Evolutionary conservation across 2,888 invertebrate genomes (phyloP).

Genomic region (Patella depressa): DNA sequence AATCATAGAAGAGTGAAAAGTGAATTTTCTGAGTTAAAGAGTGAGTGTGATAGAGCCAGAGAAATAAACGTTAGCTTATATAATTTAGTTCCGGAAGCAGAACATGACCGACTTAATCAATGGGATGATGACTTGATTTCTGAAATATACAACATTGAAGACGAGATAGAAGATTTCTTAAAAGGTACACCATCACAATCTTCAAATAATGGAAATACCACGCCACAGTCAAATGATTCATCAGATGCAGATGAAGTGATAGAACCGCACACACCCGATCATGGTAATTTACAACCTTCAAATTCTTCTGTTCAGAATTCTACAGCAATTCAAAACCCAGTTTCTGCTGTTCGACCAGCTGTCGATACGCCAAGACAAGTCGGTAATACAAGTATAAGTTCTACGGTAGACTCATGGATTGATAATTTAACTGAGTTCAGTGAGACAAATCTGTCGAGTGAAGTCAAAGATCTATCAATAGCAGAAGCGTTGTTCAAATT

Average conservation of each 20-base stretch:
- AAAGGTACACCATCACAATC: not conserved
- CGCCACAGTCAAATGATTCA: not conserved
- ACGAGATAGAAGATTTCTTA: not conserved
- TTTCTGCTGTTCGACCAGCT: not conserved
- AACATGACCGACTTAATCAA: conserved; percentile 3
- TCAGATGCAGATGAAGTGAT: not conserved
- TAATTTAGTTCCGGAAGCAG: not conserved
- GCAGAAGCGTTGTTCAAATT: conserved; percentile 16
- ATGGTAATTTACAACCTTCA: not conserved
- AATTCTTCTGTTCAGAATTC: not conserved
- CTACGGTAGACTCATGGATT: conserved; percentile 11
- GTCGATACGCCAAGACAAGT: not conserved
- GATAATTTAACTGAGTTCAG: not conserved
- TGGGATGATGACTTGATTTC: conserved; percentile 7
- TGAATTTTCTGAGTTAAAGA: not conserved
- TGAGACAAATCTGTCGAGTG: not conserved
- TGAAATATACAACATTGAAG: not conserved
- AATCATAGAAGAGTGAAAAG: not conserved
- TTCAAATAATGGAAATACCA: not conserved
- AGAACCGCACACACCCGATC: not conserved
- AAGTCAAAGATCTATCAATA: not conserved
- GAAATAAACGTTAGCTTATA: not conserved
- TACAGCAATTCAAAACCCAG: not conserved
- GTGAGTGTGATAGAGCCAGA: not conserved
- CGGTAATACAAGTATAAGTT: not conserved